Evolutionary conservation across 2,888 invertebrate genomes (phyloP).

Genomic region (Teinopalpus imperialis): DNA sequence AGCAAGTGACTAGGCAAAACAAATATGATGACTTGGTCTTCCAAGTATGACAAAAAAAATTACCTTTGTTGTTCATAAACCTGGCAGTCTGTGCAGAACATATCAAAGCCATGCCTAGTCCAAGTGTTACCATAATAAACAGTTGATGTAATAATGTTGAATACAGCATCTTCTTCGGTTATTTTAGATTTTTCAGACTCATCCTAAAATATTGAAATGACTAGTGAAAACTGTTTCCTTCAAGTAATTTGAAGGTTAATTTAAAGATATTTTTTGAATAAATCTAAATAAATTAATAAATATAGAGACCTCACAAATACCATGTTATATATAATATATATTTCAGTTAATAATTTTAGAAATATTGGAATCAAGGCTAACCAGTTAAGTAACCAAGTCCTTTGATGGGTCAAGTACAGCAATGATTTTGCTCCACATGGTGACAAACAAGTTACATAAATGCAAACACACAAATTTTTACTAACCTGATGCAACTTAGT

Average conservation of each 20-base stretch:
- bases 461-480: slow-evolving; percentile 41
- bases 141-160: slow-evolving; percentile 89
- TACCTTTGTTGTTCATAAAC: slow-evolving; percentile 78
- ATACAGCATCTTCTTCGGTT: slow-evolving; percentile 85
- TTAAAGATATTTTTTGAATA: slow-evolving; percentile 3
- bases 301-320: too few species aligned
- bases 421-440: slow-evolving; percentile 25
- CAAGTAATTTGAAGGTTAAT: too few species aligned
- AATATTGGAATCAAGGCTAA: slow-evolving; percentile 27
- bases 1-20: too few species aligned
- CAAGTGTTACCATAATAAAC: slow-evolving; percentile 85
- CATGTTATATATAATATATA: too few species aligned
- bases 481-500: slow-evolving; percentile 80
- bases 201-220: slow-evolving; percentile 54
- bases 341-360: too few species aligned
- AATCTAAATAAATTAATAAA: too few species aligned
- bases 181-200: slow-evolving; percentile 63
- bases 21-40: too few species aligned
- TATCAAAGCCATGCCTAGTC: slow-evolving; percentile 85
- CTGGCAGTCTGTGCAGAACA: slow-evolving; percentile 84
- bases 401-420: slow-evolving; percentile 20
- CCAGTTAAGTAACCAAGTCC: slow-evolving; percentile 23
- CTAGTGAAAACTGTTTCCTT: slow-evolving; percentile 10
- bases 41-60: slow-evolving; percentile 25
- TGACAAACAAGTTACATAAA: slow-evolving; percentile 63